Evolutionary conservation across 35 echinoderm and acorn worm genomes (phyloP).

Genomic region (Ptychodera flava): DNA sequence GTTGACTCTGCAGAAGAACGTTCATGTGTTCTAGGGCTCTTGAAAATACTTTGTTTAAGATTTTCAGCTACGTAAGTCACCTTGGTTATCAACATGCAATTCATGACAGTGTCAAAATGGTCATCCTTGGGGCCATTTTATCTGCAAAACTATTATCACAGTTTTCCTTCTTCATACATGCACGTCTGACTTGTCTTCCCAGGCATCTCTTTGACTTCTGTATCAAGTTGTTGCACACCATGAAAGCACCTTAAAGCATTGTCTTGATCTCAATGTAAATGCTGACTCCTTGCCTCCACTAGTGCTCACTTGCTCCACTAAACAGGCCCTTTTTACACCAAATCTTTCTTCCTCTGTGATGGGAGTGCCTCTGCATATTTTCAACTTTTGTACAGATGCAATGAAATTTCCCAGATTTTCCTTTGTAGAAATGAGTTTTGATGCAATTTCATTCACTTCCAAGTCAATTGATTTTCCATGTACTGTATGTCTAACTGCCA

Average conservation of each 20-base stretch:
- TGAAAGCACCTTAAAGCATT: too few relatives aligned
- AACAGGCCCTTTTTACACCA: not conserved
- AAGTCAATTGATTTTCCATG: too few relatives aligned
- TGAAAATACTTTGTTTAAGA: not conserved
- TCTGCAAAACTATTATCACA: too few relatives aligned
- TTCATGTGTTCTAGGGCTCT: slow-evolving; percentile 20
- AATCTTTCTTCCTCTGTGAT: not conserved
- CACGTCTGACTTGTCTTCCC: not conserved
- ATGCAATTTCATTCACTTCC: too few relatives aligned
- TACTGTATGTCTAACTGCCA: not conserved
- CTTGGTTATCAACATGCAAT: not conserved
- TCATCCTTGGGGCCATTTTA: too few relatives aligned
- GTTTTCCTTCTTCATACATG: too few relatives aligned
- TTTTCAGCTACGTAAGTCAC: not conserved
- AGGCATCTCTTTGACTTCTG: not conserved
- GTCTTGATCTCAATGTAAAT: too few relatives aligned
- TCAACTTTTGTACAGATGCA: not conserved
- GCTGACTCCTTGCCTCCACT: not conserved
- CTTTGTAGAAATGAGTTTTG: not conserved
- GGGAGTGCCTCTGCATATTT: not conserved
- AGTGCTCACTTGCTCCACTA: not conserved
- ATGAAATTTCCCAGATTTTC: not conserved
- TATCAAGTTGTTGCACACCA: not conserved
- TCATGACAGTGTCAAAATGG: too few relatives aligned
- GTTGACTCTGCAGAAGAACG: slow-evolving; percentile 13